Percentiles rank a stretch among this genome's conserved stretches.
phyloP scores from a whole-genome alignment of 2,797 vertebrate genomes.

The Scyliorhinus canicula region DNA sequence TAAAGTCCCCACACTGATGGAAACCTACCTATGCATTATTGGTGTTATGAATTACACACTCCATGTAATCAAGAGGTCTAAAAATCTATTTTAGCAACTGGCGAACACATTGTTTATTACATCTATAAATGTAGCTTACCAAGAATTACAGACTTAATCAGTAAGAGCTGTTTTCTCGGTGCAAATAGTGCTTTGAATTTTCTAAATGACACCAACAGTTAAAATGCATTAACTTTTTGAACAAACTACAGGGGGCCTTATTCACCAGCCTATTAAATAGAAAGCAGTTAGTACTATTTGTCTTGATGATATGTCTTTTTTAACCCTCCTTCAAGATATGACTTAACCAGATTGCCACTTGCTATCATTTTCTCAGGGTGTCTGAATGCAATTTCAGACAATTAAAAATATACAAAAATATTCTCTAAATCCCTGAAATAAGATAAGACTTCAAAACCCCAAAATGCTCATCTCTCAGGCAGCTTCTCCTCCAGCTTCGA shows the following conservation, averaged over 20 bases:
- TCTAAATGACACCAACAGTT: conserved; percentile 64
- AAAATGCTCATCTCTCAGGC: not conserved
- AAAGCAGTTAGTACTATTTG: conserved; percentile 46
- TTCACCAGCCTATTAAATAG: conserved; percentile 61
- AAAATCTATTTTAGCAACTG: conserved; percentile 67
- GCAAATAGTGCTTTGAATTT: conserved; percentile 67
- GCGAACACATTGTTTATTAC: conserved; percentile 67
- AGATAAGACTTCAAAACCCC: not conserved
- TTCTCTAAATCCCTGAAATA: not conserved
- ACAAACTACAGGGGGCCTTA: conserved; percentile 65
- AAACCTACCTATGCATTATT: not conserved
- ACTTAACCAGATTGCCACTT: not conserved
- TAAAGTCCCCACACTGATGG: not conserved
- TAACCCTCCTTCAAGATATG: conserved; percentile 11
- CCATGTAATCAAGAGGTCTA: conserved; percentile 58
- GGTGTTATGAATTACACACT: conserved; percentile 55
- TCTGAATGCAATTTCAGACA: not conserved
- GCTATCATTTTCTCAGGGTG: not conserved
- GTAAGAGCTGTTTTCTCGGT: conserved; percentile 63
- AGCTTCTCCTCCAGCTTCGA: not conserved
- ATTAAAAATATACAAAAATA: conserved; percentile 22
- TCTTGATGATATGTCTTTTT: conserved; percentile 43
- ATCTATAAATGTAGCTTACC: conserved; percentile 63
- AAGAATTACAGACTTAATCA: conserved; percentile 69
- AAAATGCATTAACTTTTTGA: conserved; percentile 68